Evolutionary conservation across 2,797 vertebrate species (phyloP).

Genomic region (Cirrhinus mrigala): DNA sequence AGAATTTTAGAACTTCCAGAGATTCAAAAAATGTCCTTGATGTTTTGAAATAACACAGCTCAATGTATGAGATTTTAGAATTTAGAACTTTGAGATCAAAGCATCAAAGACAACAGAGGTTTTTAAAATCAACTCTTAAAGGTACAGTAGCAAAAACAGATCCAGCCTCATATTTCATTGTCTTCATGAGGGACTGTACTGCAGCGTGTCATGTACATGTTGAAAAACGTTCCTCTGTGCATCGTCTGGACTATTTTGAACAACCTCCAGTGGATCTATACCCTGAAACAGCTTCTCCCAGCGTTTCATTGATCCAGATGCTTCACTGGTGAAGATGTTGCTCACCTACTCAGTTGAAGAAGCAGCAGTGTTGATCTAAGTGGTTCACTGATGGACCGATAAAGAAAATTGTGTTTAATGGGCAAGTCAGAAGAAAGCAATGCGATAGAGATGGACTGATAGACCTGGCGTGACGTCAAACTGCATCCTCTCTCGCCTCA

Average conservation of each 20-base stretch:
- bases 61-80: neutral
- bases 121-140: neutral
- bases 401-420: slow-evolving; percentile 49
- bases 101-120: neutral
- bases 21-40: neutral
- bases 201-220: neutral
- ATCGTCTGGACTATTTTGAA: neutral
- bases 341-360: slow-evolving; percentile 9
- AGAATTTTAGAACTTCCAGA: too few species aligned
- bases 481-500: slow-evolving; percentile 7
- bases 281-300: neutral
- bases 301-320: neutral
- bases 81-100: neutral
- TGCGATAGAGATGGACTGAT: neutral
- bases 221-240: neutral
- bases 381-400: slow-evolving; percentile 35
- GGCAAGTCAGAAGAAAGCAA: slow-evolving; percentile 22
- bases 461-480: slow-evolving; percentile 7
- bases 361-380: slow-evolving; percentile 28
- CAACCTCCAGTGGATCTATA: neutral
- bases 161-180: neutral
- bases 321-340: neutral
- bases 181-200: neutral
- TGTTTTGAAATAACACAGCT: neutral
- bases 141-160: neutral